Percentiles rank a stretch among this genome's conserved stretches.
Conservation (phyloP, 92 coral and sea anemone genomes). For the Epizoanthus ramosus region DNA sequence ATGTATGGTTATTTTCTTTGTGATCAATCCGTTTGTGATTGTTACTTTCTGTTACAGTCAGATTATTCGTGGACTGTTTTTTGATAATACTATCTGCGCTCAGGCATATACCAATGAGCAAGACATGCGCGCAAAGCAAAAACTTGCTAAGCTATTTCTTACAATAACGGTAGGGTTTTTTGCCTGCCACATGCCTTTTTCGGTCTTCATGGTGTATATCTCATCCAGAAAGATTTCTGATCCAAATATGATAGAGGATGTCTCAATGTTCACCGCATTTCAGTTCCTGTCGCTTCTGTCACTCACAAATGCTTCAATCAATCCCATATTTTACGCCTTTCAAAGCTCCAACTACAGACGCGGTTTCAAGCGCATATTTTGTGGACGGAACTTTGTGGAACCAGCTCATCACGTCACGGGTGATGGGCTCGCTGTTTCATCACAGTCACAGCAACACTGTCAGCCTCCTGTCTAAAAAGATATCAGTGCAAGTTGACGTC, state of each 20-base stretch:
- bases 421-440: too few relatives aligned
- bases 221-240: constrained; percentile 20
- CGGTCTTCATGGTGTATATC: constrained; percentile 7
- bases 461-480: too few relatives aligned
- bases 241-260: not conserved
- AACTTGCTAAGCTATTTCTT: constrained; percentile 23
- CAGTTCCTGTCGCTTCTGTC: constrained; percentile 10
- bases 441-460: too few relatives aligned
- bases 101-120: not conserved
- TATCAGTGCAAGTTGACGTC: too few relatives aligned
- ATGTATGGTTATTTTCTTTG: constrained; percentile 26
- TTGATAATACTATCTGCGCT: constrained; percentile 3
- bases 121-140: constrained; percentile 17
- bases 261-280: not conserved
- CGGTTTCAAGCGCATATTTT: constrained; percentile 27
- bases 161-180: constrained; percentile 22
- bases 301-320: constrained; percentile 21
- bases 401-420: not conserved
- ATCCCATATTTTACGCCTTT: constrained; percentile 29
- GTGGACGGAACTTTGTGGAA: not conserved
- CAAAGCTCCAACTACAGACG: constrained; percentile 39
- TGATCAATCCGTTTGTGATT: constrained; percentile 14
- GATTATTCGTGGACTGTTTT: constrained; percentile 14
- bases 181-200: constrained; percentile 33
- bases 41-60: constrained; percentile 24